These are phyloP conservation scores for Paragorgia papillata DNA, from an alignment of 92 coral and sea anemone species.

Conservation along the genomic window DNA sequence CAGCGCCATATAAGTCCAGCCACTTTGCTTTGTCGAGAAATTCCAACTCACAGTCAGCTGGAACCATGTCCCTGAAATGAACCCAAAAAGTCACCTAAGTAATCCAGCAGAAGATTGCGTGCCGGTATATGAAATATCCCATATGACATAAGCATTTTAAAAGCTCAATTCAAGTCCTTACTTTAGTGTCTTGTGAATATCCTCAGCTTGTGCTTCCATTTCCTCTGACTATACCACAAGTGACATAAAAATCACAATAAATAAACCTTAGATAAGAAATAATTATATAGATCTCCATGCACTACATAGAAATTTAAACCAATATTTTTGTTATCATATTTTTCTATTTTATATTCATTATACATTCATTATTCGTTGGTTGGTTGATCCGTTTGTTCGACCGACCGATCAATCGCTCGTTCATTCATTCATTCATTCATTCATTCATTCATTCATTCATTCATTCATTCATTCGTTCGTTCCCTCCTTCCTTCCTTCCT, in stretches of 20 bases:
- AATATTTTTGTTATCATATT: too few species aligned
- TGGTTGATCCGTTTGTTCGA: too few species aligned
- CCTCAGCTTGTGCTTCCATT: slow-evolving; percentile 76
- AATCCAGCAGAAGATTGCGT: too few species aligned
- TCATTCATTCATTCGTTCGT: background rate
- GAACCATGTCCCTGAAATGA: slow-evolving; percentile 76
- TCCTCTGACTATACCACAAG: slow-evolving; percentile 74
- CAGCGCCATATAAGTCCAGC: slow-evolving; percentile 98
- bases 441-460: background rate
- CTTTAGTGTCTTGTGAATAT: slow-evolving; percentile 78
- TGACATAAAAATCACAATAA: background rate
- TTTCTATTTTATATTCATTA: too few species aligned
- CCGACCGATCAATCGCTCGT: too few species aligned
- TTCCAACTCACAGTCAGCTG: slow-evolving; percentile 94
- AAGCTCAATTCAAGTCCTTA: slow-evolving; percentile 39
- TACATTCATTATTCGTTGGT: too few species aligned
- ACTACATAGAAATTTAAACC: too few species aligned
- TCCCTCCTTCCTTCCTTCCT: background rate
- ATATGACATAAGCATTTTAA: background rate
- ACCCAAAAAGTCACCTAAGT: background rate
- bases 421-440: slow-evolving; percentile 1
- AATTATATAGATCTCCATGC: too few species aligned
- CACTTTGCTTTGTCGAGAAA: slow-evolving; percentile 95
- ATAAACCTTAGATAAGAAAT: background rate
- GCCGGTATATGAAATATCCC: background rate